Conservation (phyloP, 2,113 vertebrate species). For the Gambusia holbrooki region DNA sequence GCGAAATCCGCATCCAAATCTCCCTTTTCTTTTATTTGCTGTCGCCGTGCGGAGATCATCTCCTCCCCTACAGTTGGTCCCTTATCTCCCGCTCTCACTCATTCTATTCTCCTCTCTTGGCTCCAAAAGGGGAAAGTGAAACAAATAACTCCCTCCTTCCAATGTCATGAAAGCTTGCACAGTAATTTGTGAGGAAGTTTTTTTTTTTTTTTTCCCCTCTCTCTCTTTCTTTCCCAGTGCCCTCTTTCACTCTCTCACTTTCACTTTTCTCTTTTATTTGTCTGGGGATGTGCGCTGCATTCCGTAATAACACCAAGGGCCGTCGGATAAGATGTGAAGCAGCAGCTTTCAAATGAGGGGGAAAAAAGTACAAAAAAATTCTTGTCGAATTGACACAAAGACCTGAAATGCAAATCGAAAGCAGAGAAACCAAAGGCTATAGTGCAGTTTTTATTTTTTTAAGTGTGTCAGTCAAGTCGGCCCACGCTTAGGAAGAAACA, state of each 20-base stretch:
- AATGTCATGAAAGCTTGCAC: conserved; percentile 25
- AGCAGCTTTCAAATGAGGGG: conserved; percentile 3
- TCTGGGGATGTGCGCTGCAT: conserved; percentile 16
- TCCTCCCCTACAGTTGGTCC: conserved; percentile 47
- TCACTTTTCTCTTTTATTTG: conserved; percentile 27
- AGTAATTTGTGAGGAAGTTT: conserved; percentile 43
- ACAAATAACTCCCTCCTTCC: conserved; percentile 41
- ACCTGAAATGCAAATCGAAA: conserved; percentile 7
- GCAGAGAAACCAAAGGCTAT: not conserved
- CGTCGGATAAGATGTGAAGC: conserved; percentile 23
- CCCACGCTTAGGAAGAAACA: not conserved
- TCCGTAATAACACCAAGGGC: conserved; percentile 37
- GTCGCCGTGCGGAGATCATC: conserved; percentile 33
- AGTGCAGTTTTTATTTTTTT: not conserved
- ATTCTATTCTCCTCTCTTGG: conserved; percentile 21
- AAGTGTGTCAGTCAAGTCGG: conserved; percentile 7
- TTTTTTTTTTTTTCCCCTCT: not conserved
- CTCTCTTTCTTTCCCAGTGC: conserved; percentile 1
- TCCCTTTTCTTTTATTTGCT: conserved; percentile 53
- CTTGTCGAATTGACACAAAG: conserved; percentile 6
- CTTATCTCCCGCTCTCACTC: conserved; percentile 42
- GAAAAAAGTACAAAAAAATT: not conserved
- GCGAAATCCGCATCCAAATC: conserved; percentile 60
- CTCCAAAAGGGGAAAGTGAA: conserved; percentile 48
- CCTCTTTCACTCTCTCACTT: conserved; percentile 15